Conservation (phyloP, 2,888 invertebrate species). For the Amiota minor region DNA sequence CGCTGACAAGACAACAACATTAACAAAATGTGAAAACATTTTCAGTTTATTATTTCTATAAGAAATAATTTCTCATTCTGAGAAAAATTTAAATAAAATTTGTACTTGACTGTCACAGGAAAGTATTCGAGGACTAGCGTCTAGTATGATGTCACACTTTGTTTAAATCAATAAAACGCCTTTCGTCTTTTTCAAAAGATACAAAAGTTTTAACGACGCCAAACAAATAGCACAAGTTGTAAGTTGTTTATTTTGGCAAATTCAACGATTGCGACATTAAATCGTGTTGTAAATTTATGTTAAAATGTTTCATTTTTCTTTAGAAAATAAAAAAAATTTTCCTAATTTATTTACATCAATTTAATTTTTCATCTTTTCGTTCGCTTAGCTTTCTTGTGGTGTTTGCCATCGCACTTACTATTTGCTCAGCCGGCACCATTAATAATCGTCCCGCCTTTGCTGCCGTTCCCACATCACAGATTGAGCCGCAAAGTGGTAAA, state of each 20-base stretch:
- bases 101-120: too few relatives aligned
- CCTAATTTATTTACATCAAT: conserved; percentile 22
- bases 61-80: too few relatives aligned
- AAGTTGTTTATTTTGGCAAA: conserved; percentile 1
- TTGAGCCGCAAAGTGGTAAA: conserved; percentile 60
- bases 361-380: conserved; percentile 32
- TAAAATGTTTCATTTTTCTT: not conserved
- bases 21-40: too few relatives aligned
- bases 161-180: conserved; percentile 14
- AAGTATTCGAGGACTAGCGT: too few relatives aligned
- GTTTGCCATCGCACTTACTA: conserved; percentile 55
- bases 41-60: too few relatives aligned
- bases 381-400: conserved; percentile 59
- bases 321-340: not conserved
- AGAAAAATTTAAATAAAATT: too few relatives aligned
- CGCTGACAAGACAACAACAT: too few relatives aligned
- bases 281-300: conserved; percentile 1
- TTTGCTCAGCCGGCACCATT: conserved; percentile 68
- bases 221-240: not conserved
- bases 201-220: not conserved
- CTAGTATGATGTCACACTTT: not conserved
- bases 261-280: not conserved
- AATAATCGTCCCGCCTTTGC: conserved; percentile 64
- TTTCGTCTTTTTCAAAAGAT: too few relatives aligned
- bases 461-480: conserved; percentile 62